Evolutionary conservation across 2,113 vertebrate species (phyloP).

Genomic region (Polypterus bichir): DNA sequence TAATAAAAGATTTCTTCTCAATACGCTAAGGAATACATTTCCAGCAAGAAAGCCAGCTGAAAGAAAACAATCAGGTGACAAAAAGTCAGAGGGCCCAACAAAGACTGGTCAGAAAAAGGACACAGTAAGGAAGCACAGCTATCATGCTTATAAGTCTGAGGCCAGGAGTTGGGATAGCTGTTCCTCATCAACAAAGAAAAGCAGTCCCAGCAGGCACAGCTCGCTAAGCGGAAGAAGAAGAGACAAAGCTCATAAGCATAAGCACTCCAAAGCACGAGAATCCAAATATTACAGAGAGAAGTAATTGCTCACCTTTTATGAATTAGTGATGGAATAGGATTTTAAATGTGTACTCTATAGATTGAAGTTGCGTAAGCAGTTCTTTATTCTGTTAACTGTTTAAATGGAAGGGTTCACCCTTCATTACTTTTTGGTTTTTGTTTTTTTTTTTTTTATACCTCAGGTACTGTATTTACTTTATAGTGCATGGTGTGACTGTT

Average conservation of each 20-base stretch:
- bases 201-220: conserved; percentile 34
- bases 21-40: conserved; percentile 80
- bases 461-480: no score
- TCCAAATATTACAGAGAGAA: no score
- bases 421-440: no score
- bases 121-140: conserved; percentile 33
- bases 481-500: no score
- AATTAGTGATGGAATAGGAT: no score
- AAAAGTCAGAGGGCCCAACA: conserved; percentile 18
- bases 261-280: no score
- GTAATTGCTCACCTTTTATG: no score
- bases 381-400: no score
- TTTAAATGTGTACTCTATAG: no score
- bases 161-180: conserved; percentile 30
- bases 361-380: no score
- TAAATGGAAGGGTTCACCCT: no score
- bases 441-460: no score
- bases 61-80: background rate
- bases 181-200: conserved; percentile 42
- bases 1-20: conserved; percentile 91
- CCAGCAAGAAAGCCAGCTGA: conserved; percentile 27
- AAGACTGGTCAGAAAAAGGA: conserved; percentile 33
- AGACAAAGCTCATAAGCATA: conserved; percentile 22
- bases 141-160: conserved; percentile 42
- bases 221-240: conserved; percentile 27